Percentiles rank a stretch among this genome's conserved stretches.
Conservation (phyloP, 1,140 invertebrate species). For the Eumaeus atala region DNA sequence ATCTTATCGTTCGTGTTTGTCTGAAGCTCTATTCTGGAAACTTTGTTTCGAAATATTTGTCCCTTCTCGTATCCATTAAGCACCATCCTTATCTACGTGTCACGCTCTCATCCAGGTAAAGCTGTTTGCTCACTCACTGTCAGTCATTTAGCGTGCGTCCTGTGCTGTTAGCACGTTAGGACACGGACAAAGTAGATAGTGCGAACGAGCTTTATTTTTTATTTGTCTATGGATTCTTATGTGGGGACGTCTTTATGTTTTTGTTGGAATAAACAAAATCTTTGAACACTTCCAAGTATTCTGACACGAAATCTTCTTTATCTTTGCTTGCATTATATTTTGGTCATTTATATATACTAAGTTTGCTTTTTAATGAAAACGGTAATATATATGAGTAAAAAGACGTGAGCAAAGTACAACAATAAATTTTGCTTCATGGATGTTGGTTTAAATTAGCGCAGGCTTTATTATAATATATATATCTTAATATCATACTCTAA, state of each 20-base stretch:
- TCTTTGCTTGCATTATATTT: too few relatives aligned
- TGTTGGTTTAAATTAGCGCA: too few relatives aligned
- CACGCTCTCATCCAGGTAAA: slow-evolving; percentile 19
- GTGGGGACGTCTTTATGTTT: not conserved
- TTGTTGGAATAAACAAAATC: not conserved
- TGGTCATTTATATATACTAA: too few relatives aligned
- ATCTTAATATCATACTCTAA: too few relatives aligned
- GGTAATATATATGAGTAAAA: too few relatives aligned
- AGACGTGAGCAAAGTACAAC: too few relatives aligned
- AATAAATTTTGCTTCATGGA: too few relatives aligned
- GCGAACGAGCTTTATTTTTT: slow-evolving; percentile 11
- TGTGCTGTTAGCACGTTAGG: not conserved
- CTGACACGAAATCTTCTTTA: not conserved
- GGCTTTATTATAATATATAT: too few relatives aligned
- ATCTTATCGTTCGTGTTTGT: slow-evolving; percentile 21
- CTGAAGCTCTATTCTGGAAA: slow-evolving; percentile 11
- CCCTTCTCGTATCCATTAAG: slow-evolving; percentile 19
- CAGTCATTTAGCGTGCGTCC: slow-evolving; percentile 15
- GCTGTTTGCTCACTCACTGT: slow-evolving; percentile 18
- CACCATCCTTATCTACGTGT: slow-evolving; percentile 23
- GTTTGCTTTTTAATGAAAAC: too few relatives aligned
- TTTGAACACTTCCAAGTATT: slow-evolving; percentile 1
- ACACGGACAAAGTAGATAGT: slow-evolving; percentile 15
- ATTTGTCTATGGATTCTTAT: slow-evolving; percentile 12
- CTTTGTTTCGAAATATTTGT: slow-evolving; percentile 22